These are phyloP conservation scores for Scalopus aquaticus DNA, from an alignment of 2,113 vertebrate species.

Conservation along the genomic window DNA sequence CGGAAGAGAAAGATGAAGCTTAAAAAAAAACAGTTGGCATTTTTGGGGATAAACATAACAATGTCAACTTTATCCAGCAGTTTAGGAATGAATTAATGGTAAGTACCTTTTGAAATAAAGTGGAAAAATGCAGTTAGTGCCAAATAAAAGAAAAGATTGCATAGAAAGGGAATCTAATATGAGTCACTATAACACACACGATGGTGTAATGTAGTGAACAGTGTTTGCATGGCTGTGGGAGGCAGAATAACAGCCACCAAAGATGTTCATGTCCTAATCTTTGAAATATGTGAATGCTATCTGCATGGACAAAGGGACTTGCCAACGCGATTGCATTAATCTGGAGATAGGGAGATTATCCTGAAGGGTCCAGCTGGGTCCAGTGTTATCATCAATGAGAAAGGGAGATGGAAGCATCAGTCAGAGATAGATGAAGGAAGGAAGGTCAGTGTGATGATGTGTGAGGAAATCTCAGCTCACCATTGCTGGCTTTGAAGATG, in stretches of 20 bases:
- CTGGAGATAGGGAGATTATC: not conserved
- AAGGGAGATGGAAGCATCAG: not conserved
- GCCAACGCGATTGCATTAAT: not conserved
- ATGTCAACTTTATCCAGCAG: not conserved
- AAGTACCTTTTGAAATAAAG: not conserved
- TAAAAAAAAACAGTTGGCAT: not conserved
- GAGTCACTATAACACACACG: not conserved
- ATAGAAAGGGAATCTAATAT: not conserved
- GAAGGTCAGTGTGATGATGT: not conserved
- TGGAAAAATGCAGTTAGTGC: not conserved
- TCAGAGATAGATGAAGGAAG: not conserved
- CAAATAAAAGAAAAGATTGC: not conserved
- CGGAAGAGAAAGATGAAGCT: not conserved
- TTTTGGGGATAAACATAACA: not conserved
- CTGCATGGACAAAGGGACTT: not conserved
- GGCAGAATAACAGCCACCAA: not conserved
- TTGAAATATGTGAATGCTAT: not conserved
- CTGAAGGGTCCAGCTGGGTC: too few relatives aligned
- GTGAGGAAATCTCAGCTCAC: not conserved
- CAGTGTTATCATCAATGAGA: not conserved
- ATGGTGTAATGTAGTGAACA: not conserved
- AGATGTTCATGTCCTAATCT: not conserved
- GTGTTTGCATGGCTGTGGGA: not conserved
- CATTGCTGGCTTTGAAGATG: not conserved
- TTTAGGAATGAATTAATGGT: not conserved